Evolutionary conservation across 1,140 invertebrate genomes (phyloP).

Genomic region (Hycleus cichorii): DNA sequence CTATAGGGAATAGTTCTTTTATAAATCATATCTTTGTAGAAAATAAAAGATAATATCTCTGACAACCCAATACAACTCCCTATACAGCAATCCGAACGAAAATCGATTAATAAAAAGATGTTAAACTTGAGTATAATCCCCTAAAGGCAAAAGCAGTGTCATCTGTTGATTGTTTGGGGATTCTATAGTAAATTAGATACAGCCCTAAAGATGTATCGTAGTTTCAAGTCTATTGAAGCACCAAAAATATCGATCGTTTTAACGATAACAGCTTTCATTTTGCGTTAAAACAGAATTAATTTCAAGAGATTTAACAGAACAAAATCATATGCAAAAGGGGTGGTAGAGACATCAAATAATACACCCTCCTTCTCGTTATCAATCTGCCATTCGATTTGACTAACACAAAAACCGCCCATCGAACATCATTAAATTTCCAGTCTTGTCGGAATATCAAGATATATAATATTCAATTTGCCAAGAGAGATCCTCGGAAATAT

Average conservation of each 20-base stretch:
- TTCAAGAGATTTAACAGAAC: too few species aligned
- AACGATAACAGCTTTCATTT: too few species aligned
- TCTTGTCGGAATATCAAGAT: conserved; percentile 24
- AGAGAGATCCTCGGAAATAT: conserved; percentile 25
- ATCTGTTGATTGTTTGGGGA: conserved; percentile 27
- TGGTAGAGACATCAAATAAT: too few species aligned
- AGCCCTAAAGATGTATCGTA: conserved; percentile 15
- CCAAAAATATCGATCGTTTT: conserved; percentile 8
- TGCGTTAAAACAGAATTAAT: too few species aligned
- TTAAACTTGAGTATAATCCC: conserved; percentile 21
- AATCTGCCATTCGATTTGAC: background rate
- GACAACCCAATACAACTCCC: conserved; percentile 19
- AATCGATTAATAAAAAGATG: conserved; percentile 31
- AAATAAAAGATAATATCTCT: conserved; percentile 20
- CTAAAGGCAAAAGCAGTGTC: conserved; percentile 20
- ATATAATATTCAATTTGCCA: conserved; percentile 30
- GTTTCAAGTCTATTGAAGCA: conserved; percentile 17
- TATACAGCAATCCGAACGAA: conserved; percentile 21
- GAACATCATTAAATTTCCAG: conserved; percentile 17
- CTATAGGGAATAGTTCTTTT: too few species aligned
- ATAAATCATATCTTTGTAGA: background rate
- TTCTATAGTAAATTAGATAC: conserved; percentile 24
- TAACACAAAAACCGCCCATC: conserved; percentile 3
- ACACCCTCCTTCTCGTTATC: too few species aligned
- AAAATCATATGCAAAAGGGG: too few species aligned